Percentiles rank a stretch among this genome's conserved stretches.
These are phyloP conservation scores for Sinocyclocheilus maitianheensis DNA, from an alignment of 2,113 vertebrate genomes.

Conservation along the genomic window DNA sequence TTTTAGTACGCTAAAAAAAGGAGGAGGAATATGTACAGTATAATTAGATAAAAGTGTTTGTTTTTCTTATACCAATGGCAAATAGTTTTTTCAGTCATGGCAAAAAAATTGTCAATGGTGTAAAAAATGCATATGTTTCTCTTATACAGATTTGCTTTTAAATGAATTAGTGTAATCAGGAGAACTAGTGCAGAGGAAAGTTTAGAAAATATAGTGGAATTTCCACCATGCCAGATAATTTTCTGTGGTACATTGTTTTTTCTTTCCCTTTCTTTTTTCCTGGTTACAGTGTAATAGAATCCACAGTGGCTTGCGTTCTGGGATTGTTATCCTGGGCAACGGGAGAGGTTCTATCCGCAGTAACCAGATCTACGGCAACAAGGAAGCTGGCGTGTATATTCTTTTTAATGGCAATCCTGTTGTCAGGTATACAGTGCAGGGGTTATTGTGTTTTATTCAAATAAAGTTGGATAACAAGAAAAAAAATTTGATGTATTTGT, in stretches of 20 bases:
- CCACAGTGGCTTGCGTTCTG: conserved; percentile 89
- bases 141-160: not conserved
- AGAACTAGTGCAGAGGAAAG: not conserved
- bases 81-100: not conserved
- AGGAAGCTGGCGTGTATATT: conserved; percentile 93
- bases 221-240: not conserved
- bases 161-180: not conserved
- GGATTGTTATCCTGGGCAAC: conserved; percentile 88
- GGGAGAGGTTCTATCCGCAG: conserved; percentile 89
- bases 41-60: not conserved
- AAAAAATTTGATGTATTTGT: not conserved
- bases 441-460: not conserved
- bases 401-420: conserved; percentile 89
- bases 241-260: conserved; percentile 35
- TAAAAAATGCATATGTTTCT: not conserved
- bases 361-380: conserved; percentile 93
- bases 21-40: not conserved
- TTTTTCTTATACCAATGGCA: not conserved
- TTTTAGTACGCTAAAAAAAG: not conserved
- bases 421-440: conserved; percentile 78
- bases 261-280: conserved; percentile 51
- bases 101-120: not conserved
- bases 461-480: not conserved
- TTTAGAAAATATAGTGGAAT: not conserved
- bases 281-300: conserved; percentile 87